These are phyloP conservation scores for Egretta garzetta DNA, from an alignment of 2,113 vertebrate species.

Conservation along the genomic window DNA sequence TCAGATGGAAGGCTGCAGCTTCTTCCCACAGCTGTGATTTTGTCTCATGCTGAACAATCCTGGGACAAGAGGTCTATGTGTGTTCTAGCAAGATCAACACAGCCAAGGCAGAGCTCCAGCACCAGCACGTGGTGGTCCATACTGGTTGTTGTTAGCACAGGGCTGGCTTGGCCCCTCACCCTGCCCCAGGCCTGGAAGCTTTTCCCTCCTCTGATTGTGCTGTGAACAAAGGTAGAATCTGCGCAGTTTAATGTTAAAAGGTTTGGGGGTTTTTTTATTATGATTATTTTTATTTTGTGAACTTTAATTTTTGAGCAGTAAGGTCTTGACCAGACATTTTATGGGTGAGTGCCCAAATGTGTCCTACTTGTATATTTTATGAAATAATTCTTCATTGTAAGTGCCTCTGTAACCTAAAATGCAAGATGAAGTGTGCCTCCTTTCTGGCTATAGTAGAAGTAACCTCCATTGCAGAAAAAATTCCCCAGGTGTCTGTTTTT, in stretches of 20 bases:
- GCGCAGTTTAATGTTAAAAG: neutral
- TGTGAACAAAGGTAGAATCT: neutral
- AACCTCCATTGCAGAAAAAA: neutral
- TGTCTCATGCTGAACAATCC: neutral
- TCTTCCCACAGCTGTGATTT: neutral
- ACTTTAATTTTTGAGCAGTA: neutral
- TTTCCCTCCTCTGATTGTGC: neutral
- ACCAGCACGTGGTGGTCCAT: neutral
- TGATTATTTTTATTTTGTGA: neutral
- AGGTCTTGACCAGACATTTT: neutral
- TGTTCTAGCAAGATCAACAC: neutral
- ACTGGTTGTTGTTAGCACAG: accelerated
- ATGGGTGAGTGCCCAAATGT: neutral
- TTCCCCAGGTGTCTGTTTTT: neutral
- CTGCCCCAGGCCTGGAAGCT: neutral
- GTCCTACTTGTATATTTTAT: neutral
- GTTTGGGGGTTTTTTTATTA: neutral
- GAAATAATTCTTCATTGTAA: neutral
- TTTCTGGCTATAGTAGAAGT: neutral
- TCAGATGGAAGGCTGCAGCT: neutral
- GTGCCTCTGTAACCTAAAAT: neutral
- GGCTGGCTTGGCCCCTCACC: neutral
- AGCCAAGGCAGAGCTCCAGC: neutral
- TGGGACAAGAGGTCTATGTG: neutral
- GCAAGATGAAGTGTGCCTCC: neutral